Evolutionary conservation across 1,140 invertebrate genomes (phyloP).

Genomic region (Drosophila saltans): DNA sequence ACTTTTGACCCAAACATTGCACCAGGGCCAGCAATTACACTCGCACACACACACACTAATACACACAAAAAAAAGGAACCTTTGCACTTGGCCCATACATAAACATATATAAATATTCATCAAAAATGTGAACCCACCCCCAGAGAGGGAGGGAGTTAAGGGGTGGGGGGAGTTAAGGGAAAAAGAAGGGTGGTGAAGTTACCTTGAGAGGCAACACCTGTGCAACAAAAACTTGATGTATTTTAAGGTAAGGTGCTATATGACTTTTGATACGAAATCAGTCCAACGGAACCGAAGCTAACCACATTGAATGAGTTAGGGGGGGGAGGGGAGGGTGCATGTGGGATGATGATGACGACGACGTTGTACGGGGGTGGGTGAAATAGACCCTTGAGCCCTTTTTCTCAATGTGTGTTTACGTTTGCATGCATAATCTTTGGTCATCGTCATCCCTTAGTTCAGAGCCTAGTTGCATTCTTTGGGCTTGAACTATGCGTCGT

Average conservation of each 20-base stretch:
- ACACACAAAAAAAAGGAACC: not conserved
- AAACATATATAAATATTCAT: conserved; percentile 51
- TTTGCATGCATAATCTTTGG: conserved; percentile 79
- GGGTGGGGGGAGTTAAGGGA: not conserved
- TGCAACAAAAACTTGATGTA: conserved; percentile 24
- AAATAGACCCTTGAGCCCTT: conserved; percentile 37
- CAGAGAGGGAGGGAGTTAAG: conserved; percentile 1
- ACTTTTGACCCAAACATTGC: conserved; percentile 70
- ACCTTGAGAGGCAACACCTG: conserved; percentile 80
- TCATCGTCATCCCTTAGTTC: conserved; percentile 72
- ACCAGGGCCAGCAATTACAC: conserved; percentile 61
- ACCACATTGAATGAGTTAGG: conserved; percentile 29
- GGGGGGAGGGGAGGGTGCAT: not conserved
- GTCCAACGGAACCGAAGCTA: conserved; percentile 70
- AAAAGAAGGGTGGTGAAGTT: not conserved
- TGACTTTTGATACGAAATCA: conserved; percentile 74
- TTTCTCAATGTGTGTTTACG: conserved; percentile 43
- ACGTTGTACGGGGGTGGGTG: conserved; percentile 25
- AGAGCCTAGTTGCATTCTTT: conserved; percentile 41
- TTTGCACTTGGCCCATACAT: conserved; percentile 19
- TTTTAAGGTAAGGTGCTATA: conserved; percentile 63
- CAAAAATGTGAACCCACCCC: conserved; percentile 43
- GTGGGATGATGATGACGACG: not conserved
- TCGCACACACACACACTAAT: not conserved
- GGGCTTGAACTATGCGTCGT: conserved; percentile 10